phyloP scores from a whole-genome alignment of 2,113 vertebrate species.

The Tautogolabrus adspersus region DNA sequence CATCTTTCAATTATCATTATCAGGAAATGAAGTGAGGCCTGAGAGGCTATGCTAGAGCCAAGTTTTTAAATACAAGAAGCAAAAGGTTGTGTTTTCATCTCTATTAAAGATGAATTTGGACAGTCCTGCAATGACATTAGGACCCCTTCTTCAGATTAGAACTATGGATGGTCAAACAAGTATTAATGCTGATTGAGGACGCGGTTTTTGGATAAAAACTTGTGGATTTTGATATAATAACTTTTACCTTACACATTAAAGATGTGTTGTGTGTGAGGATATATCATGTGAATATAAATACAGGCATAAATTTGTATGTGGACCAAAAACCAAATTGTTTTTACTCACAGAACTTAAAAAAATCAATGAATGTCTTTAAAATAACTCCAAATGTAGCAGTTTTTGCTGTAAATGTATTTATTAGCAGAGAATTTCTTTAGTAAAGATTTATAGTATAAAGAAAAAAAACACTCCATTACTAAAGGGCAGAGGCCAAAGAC shows the following conservation, averaged over 20 bases:
- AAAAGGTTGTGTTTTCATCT: conserved; percentile 80
- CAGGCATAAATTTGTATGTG: background rate
- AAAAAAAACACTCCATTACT: background rate
- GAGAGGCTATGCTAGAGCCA: conserved; percentile 72
- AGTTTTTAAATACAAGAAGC: conserved; percentile 82
- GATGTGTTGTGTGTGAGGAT: too few species aligned
- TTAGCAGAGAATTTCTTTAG: too few species aligned
- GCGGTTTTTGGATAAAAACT: too few species aligned
- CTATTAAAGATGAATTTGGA: conserved; percentile 77
- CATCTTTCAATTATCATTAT: conserved; percentile 85
- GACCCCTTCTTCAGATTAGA: conserved; percentile 40
- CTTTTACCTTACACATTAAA: too few species aligned
- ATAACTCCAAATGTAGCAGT: background rate
- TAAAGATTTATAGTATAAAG: too few species aligned
- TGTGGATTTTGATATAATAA: too few species aligned
- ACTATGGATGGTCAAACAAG: conserved; percentile 38
- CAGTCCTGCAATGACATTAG: conserved; percentile 62
- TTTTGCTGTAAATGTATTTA: too few species aligned
- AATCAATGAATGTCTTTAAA: too few species aligned
- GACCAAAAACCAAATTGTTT: background rate
- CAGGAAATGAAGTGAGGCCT: conserved; percentile 80
- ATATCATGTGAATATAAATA: background rate
- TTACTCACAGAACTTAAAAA: too few species aligned
- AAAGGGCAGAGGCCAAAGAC: conserved; percentile 46
- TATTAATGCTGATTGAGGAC: background rate